Base-by-base conservation (phyloP, 2,888 invertebrate genomes). In the Caenorhabditis sp. region DNA sequence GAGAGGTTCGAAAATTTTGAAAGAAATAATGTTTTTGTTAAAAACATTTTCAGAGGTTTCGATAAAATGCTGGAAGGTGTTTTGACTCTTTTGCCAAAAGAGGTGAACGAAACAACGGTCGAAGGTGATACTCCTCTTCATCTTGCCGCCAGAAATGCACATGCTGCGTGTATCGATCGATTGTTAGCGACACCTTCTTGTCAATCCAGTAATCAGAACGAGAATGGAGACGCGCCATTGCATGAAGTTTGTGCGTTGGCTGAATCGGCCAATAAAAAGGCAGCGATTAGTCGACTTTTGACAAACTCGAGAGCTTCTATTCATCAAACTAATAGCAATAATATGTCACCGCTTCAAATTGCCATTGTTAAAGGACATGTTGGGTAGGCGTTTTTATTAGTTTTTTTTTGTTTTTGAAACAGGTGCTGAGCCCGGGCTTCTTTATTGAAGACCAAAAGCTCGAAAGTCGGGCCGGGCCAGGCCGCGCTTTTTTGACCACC, bases 121-220 rank as follows among this genome's bases (percentile, higher is more conserved):
- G 64, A 66, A n/a, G 76, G 79, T 1, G 77, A 77, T 57, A 79
- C 79, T 26, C 63, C 77, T 3, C 70, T 79, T 21, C 79, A 79
- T 64, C 24, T 79, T 17, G 77, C 77, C 10, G 58, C 75, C 6
- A 64, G 75, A 36, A 68, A 66, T 51, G 69, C 69, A 21, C 71
- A 79, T 58, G 75, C 79, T 4, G 79, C 77, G 1, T 79, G 79
- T 60, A 75, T 79, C 58, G 79, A 79, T 50, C 62, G 79, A 17
- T 64, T 79, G 17, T 69, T 79, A 26, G 59, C 50, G 17, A 58
- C 61, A 6, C 58, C 53, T 43, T 26, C 62, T 14, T 66, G 74
- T 61, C 68, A 71, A 36, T 58, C 77, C n/a, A 75, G 66, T 50
- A 66, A 69, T 27, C 61, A 74, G 53, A 79, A 79, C 58, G 59